Evolutionary conservation across 2,113 vertebrate genomes (phyloP).

Genomic region (Burhinus bistriatus): DNA sequence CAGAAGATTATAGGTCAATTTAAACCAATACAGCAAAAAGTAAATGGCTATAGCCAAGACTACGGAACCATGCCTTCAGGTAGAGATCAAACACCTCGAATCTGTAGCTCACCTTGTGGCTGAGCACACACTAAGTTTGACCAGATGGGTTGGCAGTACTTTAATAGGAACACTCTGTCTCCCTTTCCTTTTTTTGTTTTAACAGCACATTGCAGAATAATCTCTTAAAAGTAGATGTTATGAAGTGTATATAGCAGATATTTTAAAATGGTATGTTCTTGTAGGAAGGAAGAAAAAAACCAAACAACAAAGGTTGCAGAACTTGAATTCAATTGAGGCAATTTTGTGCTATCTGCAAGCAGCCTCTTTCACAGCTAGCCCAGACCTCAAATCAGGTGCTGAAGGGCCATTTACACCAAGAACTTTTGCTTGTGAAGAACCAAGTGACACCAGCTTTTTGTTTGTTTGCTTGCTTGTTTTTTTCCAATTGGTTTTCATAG

Average conservation of each 20-base stretch:
- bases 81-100: background rate
- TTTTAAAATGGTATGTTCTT: background rate
- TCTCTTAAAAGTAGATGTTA: background rate
- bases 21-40: background rate
- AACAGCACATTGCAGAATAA: background rate
- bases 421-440: background rate
- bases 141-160: background rate
- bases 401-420: background rate
- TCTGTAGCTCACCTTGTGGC: background rate
- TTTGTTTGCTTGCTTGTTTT: background rate
- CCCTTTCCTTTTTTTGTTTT: background rate
- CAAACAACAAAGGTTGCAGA: background rate
- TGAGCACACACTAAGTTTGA: background rate
- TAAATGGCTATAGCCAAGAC: background rate
- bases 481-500: background rate
- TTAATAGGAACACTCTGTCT: background rate
- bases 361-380: background rate
- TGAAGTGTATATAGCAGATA: background rate
- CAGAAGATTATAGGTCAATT: background rate
- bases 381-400: background rate
- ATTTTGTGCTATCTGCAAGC: background rate
- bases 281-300: background rate
- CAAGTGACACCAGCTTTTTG: fast-evolving
- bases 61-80: background rate
- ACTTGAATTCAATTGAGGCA: background rate